Evolutionary conservation across 2,797 vertebrate genomes (phyloP).

Genomic region (Gymnoscopelus microlampas): DNA sequence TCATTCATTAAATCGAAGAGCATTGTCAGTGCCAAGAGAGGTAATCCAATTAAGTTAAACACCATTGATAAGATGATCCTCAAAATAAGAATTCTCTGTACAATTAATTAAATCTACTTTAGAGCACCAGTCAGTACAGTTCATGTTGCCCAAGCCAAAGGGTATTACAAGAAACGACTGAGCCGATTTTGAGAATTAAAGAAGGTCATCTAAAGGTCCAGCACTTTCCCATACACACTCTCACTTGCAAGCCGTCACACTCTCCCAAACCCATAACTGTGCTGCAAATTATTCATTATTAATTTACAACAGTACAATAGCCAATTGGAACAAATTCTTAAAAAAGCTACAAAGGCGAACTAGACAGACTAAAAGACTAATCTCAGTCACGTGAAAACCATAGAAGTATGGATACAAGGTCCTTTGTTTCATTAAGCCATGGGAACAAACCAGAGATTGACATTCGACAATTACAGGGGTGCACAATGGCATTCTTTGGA

Average conservation of each 20-base stretch:
- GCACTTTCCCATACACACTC: background rate
- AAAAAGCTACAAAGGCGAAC: background rate
- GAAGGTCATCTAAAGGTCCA: conserved; percentile 2
- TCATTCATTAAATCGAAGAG: background rate
- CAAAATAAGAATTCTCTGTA: background rate
- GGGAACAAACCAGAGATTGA: conserved; percentile 23
- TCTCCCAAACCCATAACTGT: too few species aligned
- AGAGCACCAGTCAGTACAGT: background rate
- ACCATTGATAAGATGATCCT: background rate
- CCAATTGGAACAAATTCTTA: conserved; percentile 4
- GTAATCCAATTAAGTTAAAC: conserved; percentile 1
- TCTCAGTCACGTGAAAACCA: conserved; percentile 28
- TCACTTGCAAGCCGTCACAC: too few species aligned
- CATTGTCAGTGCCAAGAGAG: background rate
- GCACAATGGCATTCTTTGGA: conserved; percentile 19
- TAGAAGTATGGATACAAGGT: background rate
- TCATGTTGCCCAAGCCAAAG: background rate
- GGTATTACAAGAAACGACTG: conserved; percentile 3
- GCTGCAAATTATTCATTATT: too few species aligned
- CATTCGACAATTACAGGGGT: conserved; percentile 17
- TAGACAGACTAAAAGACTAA: conserved; percentile 26
- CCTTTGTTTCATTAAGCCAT: conserved; percentile 26
- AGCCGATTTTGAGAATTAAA: conserved; percentile 11
- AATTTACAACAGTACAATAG: background rate
- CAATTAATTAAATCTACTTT: background rate